phyloP scores from a whole-genome alignment of 2,113 vertebrate species.

The Jaculus jaculus region DNA sequence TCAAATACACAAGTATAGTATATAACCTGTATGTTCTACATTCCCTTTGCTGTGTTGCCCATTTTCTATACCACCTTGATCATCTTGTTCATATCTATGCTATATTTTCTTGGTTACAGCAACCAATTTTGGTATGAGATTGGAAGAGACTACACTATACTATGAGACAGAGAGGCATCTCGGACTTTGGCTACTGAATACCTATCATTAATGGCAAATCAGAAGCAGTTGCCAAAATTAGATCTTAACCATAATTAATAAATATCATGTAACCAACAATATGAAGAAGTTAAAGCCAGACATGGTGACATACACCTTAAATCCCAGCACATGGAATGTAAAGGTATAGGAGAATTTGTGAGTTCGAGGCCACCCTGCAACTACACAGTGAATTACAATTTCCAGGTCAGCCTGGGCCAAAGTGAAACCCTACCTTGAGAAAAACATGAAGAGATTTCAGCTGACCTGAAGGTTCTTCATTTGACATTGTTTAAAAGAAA shows the following conservation, averaged over 20 bases:
- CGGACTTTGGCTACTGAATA: background rate
- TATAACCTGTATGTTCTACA: background rate
- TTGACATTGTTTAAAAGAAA: background rate
- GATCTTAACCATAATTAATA: constrained; percentile 7
- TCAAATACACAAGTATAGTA: background rate
- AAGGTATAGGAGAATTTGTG: too few relatives aligned
- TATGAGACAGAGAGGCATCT: background rate
- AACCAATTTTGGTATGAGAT: background rate
- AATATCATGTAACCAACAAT: background rate
- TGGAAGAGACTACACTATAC: background rate
- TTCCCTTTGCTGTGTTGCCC: background rate
- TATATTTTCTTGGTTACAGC: background rate
- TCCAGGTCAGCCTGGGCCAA: too few relatives aligned
- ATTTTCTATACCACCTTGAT: background rate
- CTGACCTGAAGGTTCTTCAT: background rate
- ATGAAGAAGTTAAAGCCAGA: background rate
- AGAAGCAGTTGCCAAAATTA: background rate
- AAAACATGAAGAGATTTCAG: background rate
- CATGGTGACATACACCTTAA: too few relatives aligned
- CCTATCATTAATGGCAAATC: background rate
- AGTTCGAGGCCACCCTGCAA: too few relatives aligned
- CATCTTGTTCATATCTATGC: background rate
- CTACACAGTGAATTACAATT: too few relatives aligned
- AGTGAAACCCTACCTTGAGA: too few relatives aligned
- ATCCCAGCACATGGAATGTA: too few relatives aligned